Evolutionary conservation across 2,888 invertebrate species (phyloP), one percentile per base, ranked within the genome.

Genomic region (Dendrolimus pini): DNA sequence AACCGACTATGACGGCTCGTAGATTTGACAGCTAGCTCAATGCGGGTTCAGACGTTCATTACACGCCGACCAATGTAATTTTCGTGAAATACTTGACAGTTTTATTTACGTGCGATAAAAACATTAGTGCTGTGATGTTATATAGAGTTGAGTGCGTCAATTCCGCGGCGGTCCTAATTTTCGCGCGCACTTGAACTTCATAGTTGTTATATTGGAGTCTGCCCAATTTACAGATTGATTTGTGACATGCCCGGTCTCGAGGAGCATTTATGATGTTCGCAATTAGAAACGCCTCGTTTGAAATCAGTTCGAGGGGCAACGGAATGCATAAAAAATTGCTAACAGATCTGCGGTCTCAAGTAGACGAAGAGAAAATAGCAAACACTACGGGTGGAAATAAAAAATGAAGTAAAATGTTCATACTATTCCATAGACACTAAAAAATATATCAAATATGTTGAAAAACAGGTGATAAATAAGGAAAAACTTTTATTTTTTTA

Each of bases 21-120:
- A 91, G 91, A 91, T 90, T 91, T 91, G 91, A 91, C 91, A 91
- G 91, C 91, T 91, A 89, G 89, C 89, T 90, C 89, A 91, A 91
- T 89, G 89, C 89, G 87, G 88, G 90, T 82, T 84, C 89, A 90
- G 89, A 90, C 90, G 90, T 90, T 85, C 83, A 88, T 89, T 88
- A 89, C 77, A 86, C 85, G 81, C 78, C 80, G 80, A 79, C 82
- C 82, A 83, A 83, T 80, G 81, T 87, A 85, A 87, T 87, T 84
- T 85, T 81, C 77, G 85, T 85, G 78, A 80, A 85, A 81, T 83
- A 81, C 74, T 78, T 80, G 80, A 80, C 81, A 78, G 75, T 78
- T 81, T 77, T 80, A 78, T 82, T 78, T 80, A 77, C 76, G 75
- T 75, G 73, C 72, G 71, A 74, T 75, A 77, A 77, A 77, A 74